These are phyloP conservation scores for Pedionomus torquatus DNA, from an alignment of 2,113 vertebrate genomes.

Conservation along the genomic window DNA sequence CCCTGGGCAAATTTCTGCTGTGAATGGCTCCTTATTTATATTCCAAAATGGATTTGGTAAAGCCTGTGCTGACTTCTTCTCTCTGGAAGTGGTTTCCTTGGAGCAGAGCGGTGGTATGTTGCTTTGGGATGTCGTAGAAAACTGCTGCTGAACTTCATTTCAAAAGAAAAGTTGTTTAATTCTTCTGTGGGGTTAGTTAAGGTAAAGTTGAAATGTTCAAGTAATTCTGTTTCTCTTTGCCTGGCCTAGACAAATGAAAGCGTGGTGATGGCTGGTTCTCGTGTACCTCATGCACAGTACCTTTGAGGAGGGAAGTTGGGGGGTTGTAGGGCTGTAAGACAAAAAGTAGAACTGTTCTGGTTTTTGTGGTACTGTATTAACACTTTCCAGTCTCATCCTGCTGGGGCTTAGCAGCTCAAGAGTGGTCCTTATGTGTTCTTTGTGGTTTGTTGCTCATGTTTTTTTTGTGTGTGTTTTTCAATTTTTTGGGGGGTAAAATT, in stretches of 20 bases:
- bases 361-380: background rate
- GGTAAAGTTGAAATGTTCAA: background rate
- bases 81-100: constrained; percentile 1
- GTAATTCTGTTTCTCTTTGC: background rate
- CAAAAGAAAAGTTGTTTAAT: background rate
- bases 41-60: background rate
- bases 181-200: background rate
- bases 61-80: background rate
- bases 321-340: background rate
- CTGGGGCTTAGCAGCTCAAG: background rate
- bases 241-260: background rate
- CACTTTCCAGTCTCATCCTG: background rate
- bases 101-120: background rate
- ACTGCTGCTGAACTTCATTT: background rate
- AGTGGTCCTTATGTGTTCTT: background rate
- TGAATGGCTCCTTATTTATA: constrained; percentile 24
- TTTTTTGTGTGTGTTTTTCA: background rate
- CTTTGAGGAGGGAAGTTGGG: background rate
- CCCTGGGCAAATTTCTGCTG: background rate
- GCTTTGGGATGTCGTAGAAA: background rate
- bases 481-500: background rate
- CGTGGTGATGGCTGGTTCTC: background rate
- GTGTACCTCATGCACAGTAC: accelerated
- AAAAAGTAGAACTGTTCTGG: background rate
- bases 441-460: no score